Conservation (phyloP, 2,113 vertebrate species). For the Ornithorhynchus anatinus region DNA sequence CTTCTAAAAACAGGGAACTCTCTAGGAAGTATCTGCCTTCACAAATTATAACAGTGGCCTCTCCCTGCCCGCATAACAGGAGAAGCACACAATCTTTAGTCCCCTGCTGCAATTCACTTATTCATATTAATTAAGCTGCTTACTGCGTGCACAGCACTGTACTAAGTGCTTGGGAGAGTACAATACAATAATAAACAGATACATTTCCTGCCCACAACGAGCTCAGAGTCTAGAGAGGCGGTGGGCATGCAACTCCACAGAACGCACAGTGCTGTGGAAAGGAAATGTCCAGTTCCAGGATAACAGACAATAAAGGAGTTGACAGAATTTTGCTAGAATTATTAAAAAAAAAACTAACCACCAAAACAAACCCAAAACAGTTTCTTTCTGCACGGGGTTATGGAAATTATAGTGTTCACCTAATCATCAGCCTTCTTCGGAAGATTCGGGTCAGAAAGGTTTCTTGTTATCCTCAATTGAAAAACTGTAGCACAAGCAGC, state of each 20-base stretch:
- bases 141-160: too few relatives aligned
- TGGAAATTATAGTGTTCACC: neutral
- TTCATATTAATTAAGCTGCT: too few relatives aligned
- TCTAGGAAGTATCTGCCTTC: slow-evolving; percentile 10
- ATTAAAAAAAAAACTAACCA: neutral
- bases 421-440: neutral
- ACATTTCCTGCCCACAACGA: too few relatives aligned
- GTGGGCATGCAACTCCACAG: too few relatives aligned
- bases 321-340: neutral
- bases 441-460: neutral
- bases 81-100: neutral
- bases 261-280: neutral
- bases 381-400: neutral
- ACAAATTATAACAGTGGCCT: slow-evolving; percentile 18
- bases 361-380: neutral
- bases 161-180: too few relatives aligned
- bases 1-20: slow-evolving; percentile 4
- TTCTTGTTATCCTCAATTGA: neutral
- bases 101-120: slow-evolving; percentile 22
- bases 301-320: neutral
- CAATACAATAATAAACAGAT: too few relatives aligned
- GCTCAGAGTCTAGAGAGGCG: too few relatives aligned
- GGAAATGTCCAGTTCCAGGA: neutral
- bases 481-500: neutral
- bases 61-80: slow-evolving; percentile 21